Conservation (phyloP, 2,113 vertebrate species). For the Bucco capensis region DNA sequence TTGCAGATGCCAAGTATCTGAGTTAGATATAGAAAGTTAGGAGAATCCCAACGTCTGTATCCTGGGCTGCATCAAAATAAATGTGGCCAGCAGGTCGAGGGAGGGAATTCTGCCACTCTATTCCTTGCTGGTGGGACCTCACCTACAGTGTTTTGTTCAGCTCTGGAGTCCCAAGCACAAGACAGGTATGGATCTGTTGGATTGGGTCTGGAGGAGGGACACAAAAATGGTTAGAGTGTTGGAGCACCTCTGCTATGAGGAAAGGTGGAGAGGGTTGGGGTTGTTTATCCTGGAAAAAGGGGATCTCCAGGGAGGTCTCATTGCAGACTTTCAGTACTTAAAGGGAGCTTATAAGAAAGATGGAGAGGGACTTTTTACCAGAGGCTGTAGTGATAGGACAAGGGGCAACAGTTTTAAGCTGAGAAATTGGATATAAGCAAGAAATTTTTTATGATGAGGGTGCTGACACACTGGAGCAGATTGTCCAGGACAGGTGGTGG, state of each 20-base stretch:
- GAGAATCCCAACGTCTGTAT: not conserved
- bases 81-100: accelerated
- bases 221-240: not conserved
- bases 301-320: accelerated
- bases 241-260: not conserved
- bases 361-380: not conserved
- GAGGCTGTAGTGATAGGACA: not conserved
- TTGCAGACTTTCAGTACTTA: not conserved
- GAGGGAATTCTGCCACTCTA: not conserved
- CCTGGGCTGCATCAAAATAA: not conserved
- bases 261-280: not conserved
- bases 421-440: not conserved
- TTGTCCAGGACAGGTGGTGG: not conserved
- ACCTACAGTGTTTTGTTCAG: accelerated
- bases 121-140: accelerated
- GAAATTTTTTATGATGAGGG: accelerated
- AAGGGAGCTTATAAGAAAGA: not conserved
- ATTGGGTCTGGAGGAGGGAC: accelerated
- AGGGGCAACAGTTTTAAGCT: not conserved
- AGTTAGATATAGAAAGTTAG: not conserved
- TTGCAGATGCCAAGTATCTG: not conserved
- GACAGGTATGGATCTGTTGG: not conserved
- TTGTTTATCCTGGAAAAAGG: not conserved
- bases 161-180: not conserved
- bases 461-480: not conserved